A percentile compares a stretch with the other conserved stretches of the same genome.
phyloP scores from a whole-genome alignment of 2,113 vertebrate species.

The Carassius carassius region DNA sequence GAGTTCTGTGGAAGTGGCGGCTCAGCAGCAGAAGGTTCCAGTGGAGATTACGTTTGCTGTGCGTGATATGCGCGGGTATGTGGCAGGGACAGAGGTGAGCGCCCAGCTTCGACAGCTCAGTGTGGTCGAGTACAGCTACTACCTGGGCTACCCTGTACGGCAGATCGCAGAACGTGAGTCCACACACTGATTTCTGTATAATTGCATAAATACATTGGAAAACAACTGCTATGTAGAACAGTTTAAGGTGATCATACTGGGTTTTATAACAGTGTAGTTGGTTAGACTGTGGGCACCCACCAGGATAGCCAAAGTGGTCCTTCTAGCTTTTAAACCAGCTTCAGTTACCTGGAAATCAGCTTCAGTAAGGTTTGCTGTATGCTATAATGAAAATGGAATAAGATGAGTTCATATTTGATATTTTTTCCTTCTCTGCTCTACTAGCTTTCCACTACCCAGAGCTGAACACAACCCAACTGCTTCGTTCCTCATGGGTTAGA shows the following conservation, averaged over 20 bases:
- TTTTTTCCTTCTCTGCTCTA: background rate
- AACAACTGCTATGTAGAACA: background rate
- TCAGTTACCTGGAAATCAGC: background rate
- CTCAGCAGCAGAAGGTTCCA: constrained; percentile 76
- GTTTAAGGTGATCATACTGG: background rate
- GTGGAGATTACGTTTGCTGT: constrained; percentile 87
- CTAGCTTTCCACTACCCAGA: constrained; percentile 93
- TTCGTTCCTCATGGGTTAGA: constrained; percentile 93
- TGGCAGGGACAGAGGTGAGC: constrained; percentile 89
- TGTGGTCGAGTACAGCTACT: constrained; percentile 95
- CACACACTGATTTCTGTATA: background rate
- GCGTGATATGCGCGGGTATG: constrained; percentile 71
- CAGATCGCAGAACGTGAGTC: constrained; percentile 96
- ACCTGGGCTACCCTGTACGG: constrained; percentile 92
- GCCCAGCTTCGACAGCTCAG: constrained; percentile 84
- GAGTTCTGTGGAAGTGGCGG: constrained; percentile 57
- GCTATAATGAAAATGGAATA: background rate
- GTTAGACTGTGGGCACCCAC: background rate
- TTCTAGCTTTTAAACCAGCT: background rate
- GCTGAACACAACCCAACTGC: constrained; percentile 86
- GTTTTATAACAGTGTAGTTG: background rate
- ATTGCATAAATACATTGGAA: background rate
- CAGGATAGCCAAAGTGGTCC: background rate
- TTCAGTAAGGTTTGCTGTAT: background rate
- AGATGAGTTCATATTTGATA: background rate